These are phyloP conservation scores for Sebastes baramenuke DNA, from an alignment of 2,797 vertebrate species.

Conservation along the genomic window DNA sequence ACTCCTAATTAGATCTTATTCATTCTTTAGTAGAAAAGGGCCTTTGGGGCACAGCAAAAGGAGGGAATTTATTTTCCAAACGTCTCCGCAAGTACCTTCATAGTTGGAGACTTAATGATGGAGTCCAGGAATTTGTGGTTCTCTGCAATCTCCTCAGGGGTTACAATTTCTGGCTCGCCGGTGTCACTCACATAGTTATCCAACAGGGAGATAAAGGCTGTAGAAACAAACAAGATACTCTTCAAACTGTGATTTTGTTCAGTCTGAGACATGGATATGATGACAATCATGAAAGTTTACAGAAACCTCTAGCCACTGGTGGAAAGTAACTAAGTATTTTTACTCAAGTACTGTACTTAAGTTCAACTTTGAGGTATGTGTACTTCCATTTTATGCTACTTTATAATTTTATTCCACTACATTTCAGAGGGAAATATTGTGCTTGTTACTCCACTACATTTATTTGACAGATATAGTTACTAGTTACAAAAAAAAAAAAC, in stretches of 20 bases:
- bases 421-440: no score
- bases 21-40: neutral
- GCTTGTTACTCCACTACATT: no score
- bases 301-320: neutral
- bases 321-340: no score
- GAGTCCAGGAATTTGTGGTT: conserved; percentile 86
- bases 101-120: conserved; percentile 77
- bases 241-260: neutral
- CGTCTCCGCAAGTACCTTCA: conserved; percentile 76
- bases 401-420: no score
- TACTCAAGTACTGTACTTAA: no score
- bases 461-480: no score
- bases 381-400: no score
- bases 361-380: no score
- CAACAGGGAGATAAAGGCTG: conserved; percentile 87
- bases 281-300: neutral
- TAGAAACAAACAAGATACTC: conserved; percentile 3
- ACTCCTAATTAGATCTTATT: neutral
- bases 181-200: conserved; percentile 87
- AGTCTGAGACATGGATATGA: neutral
- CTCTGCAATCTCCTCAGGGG: conserved; percentile 84
- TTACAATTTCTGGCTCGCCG: conserved; percentile 84
- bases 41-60: neutral
- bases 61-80: neutral
- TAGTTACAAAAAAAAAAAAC: no score